These are phyloP conservation scores for Stylophora pistillata DNA, from an alignment of 64 coral and sea anemone species.

Conservation along the genomic window DNA sequence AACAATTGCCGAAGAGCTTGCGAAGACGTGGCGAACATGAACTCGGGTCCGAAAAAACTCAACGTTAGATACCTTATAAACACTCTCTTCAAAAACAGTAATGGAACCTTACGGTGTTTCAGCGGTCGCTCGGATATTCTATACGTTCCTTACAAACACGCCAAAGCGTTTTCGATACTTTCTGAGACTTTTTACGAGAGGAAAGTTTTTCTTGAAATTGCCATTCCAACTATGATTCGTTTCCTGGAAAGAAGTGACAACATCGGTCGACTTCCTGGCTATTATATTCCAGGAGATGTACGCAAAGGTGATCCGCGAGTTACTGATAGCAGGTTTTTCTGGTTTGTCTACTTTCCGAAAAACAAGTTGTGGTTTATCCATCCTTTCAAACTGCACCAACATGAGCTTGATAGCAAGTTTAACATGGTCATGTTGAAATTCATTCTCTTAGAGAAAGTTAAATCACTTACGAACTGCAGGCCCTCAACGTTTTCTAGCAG, in stretches of 20 bases:
- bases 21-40: slow-evolving; percentile 74
- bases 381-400: slow-evolving; percentile 85
- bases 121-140: slow-evolving; percentile 92
- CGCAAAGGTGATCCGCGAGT: slow-evolving; percentile 68
- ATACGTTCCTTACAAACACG: slow-evolving; percentile 69
- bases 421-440: slow-evolving; percentile 81
- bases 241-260: slow-evolving; percentile 60
- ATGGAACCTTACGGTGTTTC: slow-evolving; percentile 77
- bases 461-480: slow-evolving; percentile 11
- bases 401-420: slow-evolving; percentile 76
- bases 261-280: slow-evolving; percentile 62
- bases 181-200: slow-evolving; percentile 75
- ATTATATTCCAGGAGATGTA: slow-evolving; percentile 92
- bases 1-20: slow-evolving; percentile 79
- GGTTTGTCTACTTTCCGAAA: slow-evolving; percentile 93
- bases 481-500: neutral
- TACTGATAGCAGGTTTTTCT: slow-evolving; percentile 93
- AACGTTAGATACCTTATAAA: slow-evolving; percentile 48
- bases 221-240: slow-evolving; percentile 73
- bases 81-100: slow-evolving; percentile 71
- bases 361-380: slow-evolving; percentile 92
- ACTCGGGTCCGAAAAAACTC: slow-evolving; percentile 35
- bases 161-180: slow-evolving; percentile 61
- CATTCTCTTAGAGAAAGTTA: slow-evolving; percentile 74
- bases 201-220: slow-evolving; percentile 83